phyloP scores from a whole-genome alignment of 2,797 vertebrate genomes.

The Coranthus polyacanthus region DNA sequence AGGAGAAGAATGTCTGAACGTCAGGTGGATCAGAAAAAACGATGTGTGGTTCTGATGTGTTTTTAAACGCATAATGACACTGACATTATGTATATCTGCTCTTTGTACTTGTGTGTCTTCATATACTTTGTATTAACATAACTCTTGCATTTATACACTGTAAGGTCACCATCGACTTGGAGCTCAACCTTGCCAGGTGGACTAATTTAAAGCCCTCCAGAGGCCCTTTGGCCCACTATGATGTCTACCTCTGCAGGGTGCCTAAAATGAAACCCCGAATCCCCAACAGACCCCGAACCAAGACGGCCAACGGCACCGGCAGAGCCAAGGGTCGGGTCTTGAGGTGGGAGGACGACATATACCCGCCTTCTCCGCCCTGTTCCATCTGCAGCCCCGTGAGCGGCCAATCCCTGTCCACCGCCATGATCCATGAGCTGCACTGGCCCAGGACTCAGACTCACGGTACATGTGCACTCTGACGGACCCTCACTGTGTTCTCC shows the following conservation, averaged over 20 bases:
- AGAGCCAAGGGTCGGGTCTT: slow-evolving; percentile 46
- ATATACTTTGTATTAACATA: slow-evolving; percentile 6
- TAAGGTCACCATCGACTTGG: slow-evolving; percentile 74
- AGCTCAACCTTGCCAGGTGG: slow-evolving; percentile 70
- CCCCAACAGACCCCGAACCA: slow-evolving; percentile 5
- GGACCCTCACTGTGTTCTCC: not conserved
- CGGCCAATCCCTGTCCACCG: slow-evolving; percentile 42
- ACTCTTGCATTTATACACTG: slow-evolving; percentile 28
- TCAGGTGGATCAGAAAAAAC: too few species aligned
- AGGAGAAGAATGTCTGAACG: too few species aligned
- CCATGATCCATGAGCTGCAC: slow-evolving; percentile 26
- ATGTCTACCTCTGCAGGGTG: slow-evolving; percentile 72
- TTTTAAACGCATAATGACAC: too few species aligned
- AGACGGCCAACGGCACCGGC: slow-evolving; percentile 23
- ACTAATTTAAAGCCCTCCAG: slow-evolving; percentile 30
- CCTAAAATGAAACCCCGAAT: slow-evolving; percentile 35
- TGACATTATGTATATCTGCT: not conserved
- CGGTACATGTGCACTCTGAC: slow-evolving; percentile 31
- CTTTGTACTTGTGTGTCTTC: not conserved
- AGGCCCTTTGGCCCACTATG: slow-evolving; percentile 51
- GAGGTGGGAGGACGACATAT: slow-evolving; percentile 68
- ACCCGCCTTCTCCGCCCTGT: slow-evolving; percentile 51
- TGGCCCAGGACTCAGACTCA: slow-evolving; percentile 18
- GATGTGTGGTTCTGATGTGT: too few species aligned
- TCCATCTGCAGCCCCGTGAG: slow-evolving; percentile 61